Evolutionary conservation across 1,140 invertebrate genomes (phyloP), one percentile per base, ranked within the genome.

Genomic region (Aricia agestis): DNA sequence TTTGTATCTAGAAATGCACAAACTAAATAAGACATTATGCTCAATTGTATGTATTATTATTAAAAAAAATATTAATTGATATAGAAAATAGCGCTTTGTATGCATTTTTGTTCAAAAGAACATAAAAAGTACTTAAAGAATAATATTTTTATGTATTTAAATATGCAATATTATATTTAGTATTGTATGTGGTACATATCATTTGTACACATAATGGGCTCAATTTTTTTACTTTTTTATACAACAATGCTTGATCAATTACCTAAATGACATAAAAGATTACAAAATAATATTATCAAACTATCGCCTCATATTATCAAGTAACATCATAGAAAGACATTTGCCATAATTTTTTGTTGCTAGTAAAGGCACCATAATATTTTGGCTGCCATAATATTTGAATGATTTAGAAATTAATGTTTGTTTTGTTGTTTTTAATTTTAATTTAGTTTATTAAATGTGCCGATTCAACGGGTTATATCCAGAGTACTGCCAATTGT

Each of bases 131-230:
- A 59, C 58, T 59, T 59, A 59, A 59, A 6, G 15, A 59, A 17
- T 4, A 25, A 25, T 25, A 25, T 25, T 25, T 25, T 25, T 25
- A n/a, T n/a, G n/a, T 25, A 25, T 25, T 1, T 25, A 25, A 25
- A 25, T 2, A 17, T 9, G 15, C n/a, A 18, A 59, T 17, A 59
- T 59, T 59, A 18, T 18, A 59, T 17, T 59, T 59, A 17, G 18
- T 59, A 17, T 59, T 59, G 18, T 36, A 36, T 17, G n/a, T 59
- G 7, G 58, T 59, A 59, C 58, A 59, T 59, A 59, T 59, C 58
- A 59, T 59, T 36, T 59, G 58, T 59, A 59, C 58, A 59, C n/a
- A n/a, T 59, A 17, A 17, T 59, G 58, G 58, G 58, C 58, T 59
- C 58, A 59, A 59, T 17, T 17, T 59, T n/a, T 59, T 59, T 59